phyloP scores from a whole-genome alignment of 2,888 invertebrate species.

The Dicycla oo region DNA sequence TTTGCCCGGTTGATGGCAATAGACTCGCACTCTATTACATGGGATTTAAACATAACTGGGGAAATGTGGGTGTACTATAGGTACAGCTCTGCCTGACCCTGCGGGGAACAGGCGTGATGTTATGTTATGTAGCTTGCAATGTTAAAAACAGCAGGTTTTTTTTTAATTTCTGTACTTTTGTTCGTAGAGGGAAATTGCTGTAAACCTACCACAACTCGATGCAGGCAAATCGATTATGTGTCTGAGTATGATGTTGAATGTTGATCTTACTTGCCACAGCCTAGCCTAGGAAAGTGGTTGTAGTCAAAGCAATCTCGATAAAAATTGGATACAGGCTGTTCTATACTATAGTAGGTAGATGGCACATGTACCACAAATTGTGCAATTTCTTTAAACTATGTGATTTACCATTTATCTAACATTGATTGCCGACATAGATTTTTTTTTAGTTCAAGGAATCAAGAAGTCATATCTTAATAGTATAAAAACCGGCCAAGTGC shows the following conservation, averaged over 20 bases:
- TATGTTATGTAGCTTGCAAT: no score
- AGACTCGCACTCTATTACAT: no score
- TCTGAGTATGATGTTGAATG: not conserved
- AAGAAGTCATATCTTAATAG: no score
- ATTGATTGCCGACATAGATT: not conserved
- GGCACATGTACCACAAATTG: not conserved
- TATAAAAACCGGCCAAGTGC: no score
- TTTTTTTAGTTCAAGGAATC: not conserved
- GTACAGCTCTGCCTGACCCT: no score
- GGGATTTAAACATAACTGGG: no score
- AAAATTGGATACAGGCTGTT: not conserved
- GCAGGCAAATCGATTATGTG: constrained; percentile 1
- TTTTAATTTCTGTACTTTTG: no score
- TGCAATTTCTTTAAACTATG: not conserved
- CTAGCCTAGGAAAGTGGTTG: constrained; percentile 12
- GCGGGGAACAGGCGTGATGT: no score
- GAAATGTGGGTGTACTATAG: no score
- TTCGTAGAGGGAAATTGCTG: not conserved
- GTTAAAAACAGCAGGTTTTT: no score
- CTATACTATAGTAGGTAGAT: no score
- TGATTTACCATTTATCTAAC: not conserved
- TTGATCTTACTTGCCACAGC: not conserved
- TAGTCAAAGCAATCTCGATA: not conserved
- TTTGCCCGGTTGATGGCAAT: no score
- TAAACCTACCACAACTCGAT: not conserved